Evolutionary conservation across 1,140 invertebrate species (phyloP).

Genomic region (Dreissena polymorpha): DNA sequence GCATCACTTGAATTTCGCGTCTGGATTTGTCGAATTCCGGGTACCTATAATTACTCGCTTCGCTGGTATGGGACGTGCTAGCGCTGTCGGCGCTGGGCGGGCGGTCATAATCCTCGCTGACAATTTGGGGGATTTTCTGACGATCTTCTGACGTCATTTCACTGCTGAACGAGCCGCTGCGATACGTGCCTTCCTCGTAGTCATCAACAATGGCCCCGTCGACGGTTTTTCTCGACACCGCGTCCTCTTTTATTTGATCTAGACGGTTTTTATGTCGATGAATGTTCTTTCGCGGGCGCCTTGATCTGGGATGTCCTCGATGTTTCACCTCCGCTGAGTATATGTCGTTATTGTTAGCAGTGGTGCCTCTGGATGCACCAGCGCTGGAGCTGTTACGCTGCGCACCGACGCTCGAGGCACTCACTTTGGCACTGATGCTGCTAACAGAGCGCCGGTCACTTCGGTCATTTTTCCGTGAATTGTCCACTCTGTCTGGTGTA

Average conservation of each 20-base stretch:
- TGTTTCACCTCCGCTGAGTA: constrained; percentile 44
- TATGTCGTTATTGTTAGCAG: constrained; percentile 10
- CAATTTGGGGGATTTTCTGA: constrained; percentile 20
- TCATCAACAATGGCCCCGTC: constrained; percentile 41
- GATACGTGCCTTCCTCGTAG: constrained; percentile 23
- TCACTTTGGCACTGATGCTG: neutral
- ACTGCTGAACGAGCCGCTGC: constrained; percentile 54
- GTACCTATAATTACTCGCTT: constrained; percentile 25
- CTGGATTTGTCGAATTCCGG: constrained; percentile 42
- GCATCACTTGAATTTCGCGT: constrained; percentile 39
- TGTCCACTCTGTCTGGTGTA: constrained; percentile 28
- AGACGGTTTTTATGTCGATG: constrained; percentile 16
- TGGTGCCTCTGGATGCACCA: neutral
- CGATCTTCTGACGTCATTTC: constrained; percentile 48
- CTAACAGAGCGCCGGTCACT: neutral
- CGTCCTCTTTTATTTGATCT: constrained; percentile 41
- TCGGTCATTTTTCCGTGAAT: neutral
- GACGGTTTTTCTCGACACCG: constrained; percentile 48
- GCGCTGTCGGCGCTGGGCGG: constrained; percentile 32
- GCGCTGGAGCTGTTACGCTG: neutral
- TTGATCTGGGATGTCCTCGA: neutral
- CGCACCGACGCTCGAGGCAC: neutral
- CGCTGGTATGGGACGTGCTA: constrained; percentile 22
- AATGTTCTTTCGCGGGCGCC: constrained; percentile 12
- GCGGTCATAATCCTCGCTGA: constrained; percentile 15